Evolutionary conservation across 1,140 invertebrate genomes (phyloP).

Genomic region (Sycobia sp.): DNA sequence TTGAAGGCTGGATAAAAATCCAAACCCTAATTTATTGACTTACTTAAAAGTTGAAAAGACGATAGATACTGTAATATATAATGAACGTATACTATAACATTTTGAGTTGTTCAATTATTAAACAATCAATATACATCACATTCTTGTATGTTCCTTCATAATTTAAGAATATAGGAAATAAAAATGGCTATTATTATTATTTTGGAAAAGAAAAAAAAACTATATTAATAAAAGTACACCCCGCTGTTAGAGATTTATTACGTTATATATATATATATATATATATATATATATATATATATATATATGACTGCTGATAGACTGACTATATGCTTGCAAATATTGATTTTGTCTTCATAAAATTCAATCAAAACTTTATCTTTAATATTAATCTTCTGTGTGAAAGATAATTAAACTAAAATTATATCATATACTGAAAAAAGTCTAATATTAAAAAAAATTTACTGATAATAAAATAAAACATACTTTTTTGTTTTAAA

Average conservation of each 20-base stretch:
- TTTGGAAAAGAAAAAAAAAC: conserved; percentile 8
- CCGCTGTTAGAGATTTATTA: conserved; percentile 22
- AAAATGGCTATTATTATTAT: neutral
- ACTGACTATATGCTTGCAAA: neutral
- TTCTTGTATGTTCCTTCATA: neutral
- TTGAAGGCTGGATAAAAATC: too few species aligned
- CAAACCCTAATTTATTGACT: neutral
- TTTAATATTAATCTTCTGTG: neutral
- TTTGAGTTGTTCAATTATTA: neutral
- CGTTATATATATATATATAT: too few species aligned
- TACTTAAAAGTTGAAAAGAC: neutral
- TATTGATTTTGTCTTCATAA: conserved; percentile 1
- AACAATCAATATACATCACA: neutral
- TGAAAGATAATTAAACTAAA: too few species aligned
- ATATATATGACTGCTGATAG: neutral
- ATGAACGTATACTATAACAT: neutral
- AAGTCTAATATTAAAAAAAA: too few species aligned
- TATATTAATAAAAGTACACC: conserved; percentile 29
- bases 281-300: neutral
- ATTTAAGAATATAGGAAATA: neutral
- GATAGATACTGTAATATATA: neutral
- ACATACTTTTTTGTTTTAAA: too few species aligned
- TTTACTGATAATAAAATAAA: too few species aligned
- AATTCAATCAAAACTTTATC: conserved; percentile 1
- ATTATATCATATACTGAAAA: too few species aligned